Base-by-base conservation (phyloP, 2,888 invertebrate genomes). In the Gari tellinella region DNA sequence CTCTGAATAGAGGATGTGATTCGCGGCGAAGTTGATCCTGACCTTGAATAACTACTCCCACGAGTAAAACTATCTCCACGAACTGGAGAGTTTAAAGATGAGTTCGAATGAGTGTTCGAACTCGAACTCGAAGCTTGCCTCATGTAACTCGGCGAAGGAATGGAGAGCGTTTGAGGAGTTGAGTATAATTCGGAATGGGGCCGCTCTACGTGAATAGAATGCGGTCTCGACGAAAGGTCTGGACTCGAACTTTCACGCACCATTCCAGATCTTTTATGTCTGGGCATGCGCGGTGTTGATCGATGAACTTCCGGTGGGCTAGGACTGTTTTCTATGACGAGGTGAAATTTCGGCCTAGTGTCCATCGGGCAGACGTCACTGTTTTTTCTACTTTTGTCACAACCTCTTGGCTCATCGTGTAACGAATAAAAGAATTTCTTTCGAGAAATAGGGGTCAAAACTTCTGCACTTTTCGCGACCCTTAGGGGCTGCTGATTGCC, bases 111-210 rank as follows among this genome's bases (percentile, higher is more conserved):
- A 46, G 51, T 80, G 12, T 62, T 58, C 51, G 62, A 23, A 43
- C 56, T 61, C 23, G 69, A 51, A 19, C 66, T 64, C 41, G 75
- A 67, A 56, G 49, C 52, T 55, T 78, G 75, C 65, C 82, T 63
- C 53, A 70, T 48, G 67, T 84, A 85, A 43, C 80, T 53, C 14
- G 85, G 83, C 52, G 81, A 68, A 53, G 87, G 89, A 82, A 86
- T 88, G 84, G 82, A 82, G 66, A 89, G 86, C 72, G 81, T 84
- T 70, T 85, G 81, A 19, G 84, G 74, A 66, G 80, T 69, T 48
- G 52, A 51, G 51, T 62, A 86, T 46, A 82, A 79, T 73, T 88
- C 86, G 25, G 86, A 86, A 67, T 81, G 84, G 17, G 86, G 88
- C 60, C 86, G 69, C 52, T 86, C 86, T 10, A 63, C 53, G 45